Evolutionary conservation across 53 echinoderm and acorn worm species (phyloP).

Genomic region (Holothuria scabra): DNA sequence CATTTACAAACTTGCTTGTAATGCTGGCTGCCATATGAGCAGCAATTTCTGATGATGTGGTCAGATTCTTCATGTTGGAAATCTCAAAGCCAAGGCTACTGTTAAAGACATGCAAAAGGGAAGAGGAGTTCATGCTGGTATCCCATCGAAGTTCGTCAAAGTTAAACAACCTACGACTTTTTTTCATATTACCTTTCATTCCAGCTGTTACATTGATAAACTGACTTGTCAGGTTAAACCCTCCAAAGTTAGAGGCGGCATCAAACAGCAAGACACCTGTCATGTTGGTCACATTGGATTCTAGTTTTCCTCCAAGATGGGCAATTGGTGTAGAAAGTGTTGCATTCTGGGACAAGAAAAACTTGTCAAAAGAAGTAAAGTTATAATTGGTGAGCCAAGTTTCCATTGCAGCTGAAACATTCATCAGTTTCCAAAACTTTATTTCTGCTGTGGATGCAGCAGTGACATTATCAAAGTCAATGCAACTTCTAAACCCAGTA

Average conservation of each 20-base stretch:
- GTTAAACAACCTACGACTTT: constrained; percentile 3
- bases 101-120: neutral
- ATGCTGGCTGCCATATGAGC: constrained; percentile 28
- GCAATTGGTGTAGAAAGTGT: neutral
- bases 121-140: neutral
- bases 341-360: constrained; percentile 9
- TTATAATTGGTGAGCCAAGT: neutral
- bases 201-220: constrained; percentile 24
- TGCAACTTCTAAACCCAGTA: neutral
- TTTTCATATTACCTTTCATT: neutral
- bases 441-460: neutral
- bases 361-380: neutral
- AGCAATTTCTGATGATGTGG: neutral
- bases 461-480: neutral
- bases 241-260: neutral
- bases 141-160: constrained; percentile 1
- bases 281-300: constrained; percentile 60
- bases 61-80: neutral
- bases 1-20: constrained; percentile 58
- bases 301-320: neutral
- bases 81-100: constrained; percentile 22
- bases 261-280: constrained; percentile 66
- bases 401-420: neutral
- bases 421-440: neutral
- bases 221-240: neutral